A percentile compares a stretch with the other conserved stretches of the same genome.
phyloP scores from a whole-genome alignment of 2,797 vertebrate species.

The Labroides dimidiatus region DNA sequence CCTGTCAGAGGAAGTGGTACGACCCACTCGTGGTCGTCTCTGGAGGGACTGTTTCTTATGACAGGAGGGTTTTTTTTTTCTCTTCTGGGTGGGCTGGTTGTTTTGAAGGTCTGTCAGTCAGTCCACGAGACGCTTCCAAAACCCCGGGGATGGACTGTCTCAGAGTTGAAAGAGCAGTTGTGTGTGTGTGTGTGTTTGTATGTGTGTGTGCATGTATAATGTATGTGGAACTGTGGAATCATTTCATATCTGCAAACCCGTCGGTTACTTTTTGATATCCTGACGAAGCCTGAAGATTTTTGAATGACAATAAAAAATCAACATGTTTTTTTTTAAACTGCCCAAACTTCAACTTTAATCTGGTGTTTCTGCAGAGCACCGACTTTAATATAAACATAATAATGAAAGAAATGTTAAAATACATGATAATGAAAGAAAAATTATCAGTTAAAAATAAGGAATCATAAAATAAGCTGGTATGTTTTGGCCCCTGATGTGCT shows the following conservation, averaged over 20 bases:
- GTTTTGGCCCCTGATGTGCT: too few relatives aligned
- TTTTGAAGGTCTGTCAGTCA: slow-evolving; percentile 58
- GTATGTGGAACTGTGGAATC: slow-evolving; percentile 18
- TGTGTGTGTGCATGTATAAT: slow-evolving; percentile 26
- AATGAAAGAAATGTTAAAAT: too few relatives aligned
- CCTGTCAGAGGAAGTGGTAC: slow-evolving; percentile 40
- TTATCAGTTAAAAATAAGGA: too few relatives aligned
- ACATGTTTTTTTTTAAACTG: too few relatives aligned
- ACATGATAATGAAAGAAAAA: too few relatives aligned
- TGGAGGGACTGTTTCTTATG: slow-evolving; percentile 25
- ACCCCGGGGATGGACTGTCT: slow-evolving; percentile 40
- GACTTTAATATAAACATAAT: too few relatives aligned
- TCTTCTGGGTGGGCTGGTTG: slow-evolving; percentile 12
- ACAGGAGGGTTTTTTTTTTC: neutral
- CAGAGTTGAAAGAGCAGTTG: slow-evolving; percentile 56
- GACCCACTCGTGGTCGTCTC: slow-evolving; percentile 23
- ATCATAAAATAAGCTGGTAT: too few relatives aligned
- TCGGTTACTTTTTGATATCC: neutral
- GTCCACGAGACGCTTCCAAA: slow-evolving; percentile 21
- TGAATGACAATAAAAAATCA: too few relatives aligned
- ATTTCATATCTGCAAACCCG: neutral
- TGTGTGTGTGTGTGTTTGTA: slow-evolving; percentile 36
- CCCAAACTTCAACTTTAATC: too few relatives aligned
- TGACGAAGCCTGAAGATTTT: too few relatives aligned
- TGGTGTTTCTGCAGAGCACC: too few relatives aligned